phyloP scores from a whole-genome alignment of 2,888 invertebrate species.

The Eristalis pertinax region DNA sequence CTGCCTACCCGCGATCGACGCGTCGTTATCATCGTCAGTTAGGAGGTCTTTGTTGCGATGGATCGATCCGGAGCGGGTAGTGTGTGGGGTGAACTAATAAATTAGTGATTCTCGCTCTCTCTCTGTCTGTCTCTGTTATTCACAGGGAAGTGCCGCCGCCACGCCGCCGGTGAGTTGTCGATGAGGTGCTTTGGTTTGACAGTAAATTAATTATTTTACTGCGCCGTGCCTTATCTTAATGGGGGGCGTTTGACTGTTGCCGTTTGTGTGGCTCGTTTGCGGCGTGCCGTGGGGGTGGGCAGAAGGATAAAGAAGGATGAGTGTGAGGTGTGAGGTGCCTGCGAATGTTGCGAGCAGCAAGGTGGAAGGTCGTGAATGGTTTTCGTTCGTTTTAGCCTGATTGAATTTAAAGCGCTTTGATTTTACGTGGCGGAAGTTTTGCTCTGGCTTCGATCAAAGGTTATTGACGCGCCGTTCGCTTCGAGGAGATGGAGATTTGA shows the following conservation, averaged over 20 bases:
- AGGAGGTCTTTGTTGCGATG: conserved; percentile 2
- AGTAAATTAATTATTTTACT: conserved; percentile 46
- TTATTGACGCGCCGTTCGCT: background rate
- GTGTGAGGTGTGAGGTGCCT: background rate
- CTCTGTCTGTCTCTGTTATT: background rate
- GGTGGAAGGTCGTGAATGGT: background rate
- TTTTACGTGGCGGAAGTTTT: background rate
- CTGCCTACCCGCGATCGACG: background rate
- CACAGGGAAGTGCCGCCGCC: background rate
- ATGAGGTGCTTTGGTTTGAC: conserved; percentile 26
- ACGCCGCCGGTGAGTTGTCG: background rate
- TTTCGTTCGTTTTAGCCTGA: background rate
- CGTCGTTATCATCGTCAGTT: conserved; percentile 20
- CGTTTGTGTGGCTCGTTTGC: background rate
- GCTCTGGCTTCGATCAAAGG: background rate
- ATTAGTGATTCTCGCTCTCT: background rate
- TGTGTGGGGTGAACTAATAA: conserved; percentile 46
- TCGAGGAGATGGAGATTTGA: background rate
- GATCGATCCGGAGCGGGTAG: background rate
- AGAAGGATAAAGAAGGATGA: background rate
- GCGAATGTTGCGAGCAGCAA: background rate
- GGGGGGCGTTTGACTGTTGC: background rate
- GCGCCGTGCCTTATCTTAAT: conserved; percentile 9
- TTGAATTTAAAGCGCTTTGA: background rate
- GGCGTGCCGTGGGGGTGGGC: background rate